A percentile compares a stretch with the other conserved stretches of the same genome.
Evolutionary conservation across 2,888 invertebrate species (phyloP).

Genomic region (Toxonevra muliebris): DNA sequence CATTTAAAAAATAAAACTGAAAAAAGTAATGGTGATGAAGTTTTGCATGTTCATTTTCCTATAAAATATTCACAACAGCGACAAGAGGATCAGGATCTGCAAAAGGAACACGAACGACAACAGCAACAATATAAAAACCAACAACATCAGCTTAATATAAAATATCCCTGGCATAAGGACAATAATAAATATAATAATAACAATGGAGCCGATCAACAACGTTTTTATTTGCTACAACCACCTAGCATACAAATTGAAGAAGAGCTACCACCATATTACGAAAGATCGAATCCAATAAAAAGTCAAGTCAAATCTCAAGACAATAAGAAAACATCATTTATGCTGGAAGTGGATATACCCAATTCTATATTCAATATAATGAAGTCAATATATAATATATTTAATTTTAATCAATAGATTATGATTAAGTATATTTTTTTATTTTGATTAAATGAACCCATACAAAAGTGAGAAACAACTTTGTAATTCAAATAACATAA

Average conservation of each 20-base stretch:
- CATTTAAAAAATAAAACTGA: too few species aligned
- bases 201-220: neutral
- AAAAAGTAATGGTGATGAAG: neutral
- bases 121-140: neutral
- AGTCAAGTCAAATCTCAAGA: neutral
- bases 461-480: too few species aligned
- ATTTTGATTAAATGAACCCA: too few species aligned
- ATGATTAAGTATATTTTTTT: too few species aligned
- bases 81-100: neutral
- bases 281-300: too few species aligned
- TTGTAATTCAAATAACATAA: too few species aligned
- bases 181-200: too few species aligned
- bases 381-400: conserved; percentile 14
- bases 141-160: too few species aligned
- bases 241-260: neutral
- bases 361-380: conserved; percentile 15
- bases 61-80: neutral
- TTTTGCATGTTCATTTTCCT: conserved; percentile 1
- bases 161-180: too few species aligned
- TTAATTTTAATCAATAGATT: conserved; percentile 10
- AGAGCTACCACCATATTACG: neutral
- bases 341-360: conserved; percentile 20
- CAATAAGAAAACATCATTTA: conserved; percentile 16
- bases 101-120: neutral
- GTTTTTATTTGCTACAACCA: neutral